These are phyloP conservation scores for Formica exsecta DNA, from an alignment of 1,140 invertebrate species.

Conservation along the genomic window DNA sequence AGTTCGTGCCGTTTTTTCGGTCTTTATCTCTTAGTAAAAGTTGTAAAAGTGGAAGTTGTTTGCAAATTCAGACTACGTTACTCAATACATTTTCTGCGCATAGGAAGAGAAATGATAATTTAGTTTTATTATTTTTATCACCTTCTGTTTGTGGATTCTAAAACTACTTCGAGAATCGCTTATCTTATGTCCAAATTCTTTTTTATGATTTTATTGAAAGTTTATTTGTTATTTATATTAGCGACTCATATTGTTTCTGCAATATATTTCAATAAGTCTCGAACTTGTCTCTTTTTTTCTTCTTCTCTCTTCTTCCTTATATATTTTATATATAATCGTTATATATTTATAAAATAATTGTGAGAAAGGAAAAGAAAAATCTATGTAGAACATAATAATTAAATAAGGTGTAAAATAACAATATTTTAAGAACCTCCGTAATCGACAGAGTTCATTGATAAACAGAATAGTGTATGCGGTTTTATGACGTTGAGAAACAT, in stretches of 20 bases:
- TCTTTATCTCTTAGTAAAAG: too few species aligned
- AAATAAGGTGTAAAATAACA: not conserved
- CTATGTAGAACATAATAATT: not conserved
- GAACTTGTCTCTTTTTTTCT: not conserved
- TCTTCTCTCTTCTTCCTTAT: not conserved
- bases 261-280: not conserved
- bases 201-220: not conserved
- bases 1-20: too few species aligned
- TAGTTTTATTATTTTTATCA: too few species aligned
- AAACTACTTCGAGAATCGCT: too few species aligned
- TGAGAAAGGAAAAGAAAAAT: not conserved
- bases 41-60: too few species aligned
- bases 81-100: not conserved
- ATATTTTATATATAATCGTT: not conserved
- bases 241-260: not conserved
- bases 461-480: not conserved
- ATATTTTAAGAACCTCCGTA: not conserved
- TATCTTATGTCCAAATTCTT: not conserved
- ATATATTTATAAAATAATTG: not conserved
- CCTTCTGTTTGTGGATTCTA: too few species aligned
- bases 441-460: conserved; percentile 44
- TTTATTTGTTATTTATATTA: not conserved
- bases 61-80: not conserved
- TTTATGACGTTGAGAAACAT: conserved; percentile 12
- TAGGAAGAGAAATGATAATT: too few species aligned